Evolutionary conservation across 1,140 invertebrate species (phyloP).

Genomic region (Brachystomella parvula): DNA sequence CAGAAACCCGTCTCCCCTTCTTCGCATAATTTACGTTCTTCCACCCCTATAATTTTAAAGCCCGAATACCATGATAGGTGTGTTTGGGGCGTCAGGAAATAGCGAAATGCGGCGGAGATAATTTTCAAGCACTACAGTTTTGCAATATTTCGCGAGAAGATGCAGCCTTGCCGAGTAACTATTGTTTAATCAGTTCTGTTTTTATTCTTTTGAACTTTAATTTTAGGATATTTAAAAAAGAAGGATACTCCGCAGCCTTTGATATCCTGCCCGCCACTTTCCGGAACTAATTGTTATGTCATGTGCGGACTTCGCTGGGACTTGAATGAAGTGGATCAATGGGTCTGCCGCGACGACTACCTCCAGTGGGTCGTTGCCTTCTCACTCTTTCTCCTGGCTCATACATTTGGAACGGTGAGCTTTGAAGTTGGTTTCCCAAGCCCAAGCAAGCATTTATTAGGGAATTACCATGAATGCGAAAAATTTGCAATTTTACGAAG

Average conservation of each 20-base stretch:
- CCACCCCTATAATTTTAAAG: neutral
- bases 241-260: slow-evolving; percentile 12
- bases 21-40: neutral
- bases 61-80: neutral
- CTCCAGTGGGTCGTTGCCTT: slow-evolving; percentile 32
- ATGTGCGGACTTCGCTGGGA: slow-evolving; percentile 32
- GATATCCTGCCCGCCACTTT: slow-evolving; percentile 33
- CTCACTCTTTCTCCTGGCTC: slow-evolving; percentile 27
- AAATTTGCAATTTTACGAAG: too few relatives aligned
- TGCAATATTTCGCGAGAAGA: neutral
- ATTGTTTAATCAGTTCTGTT: neutral
- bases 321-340: slow-evolving; percentile 21
- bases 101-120: neutral
- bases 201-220: slow-evolving; percentile 4
- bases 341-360: slow-evolving; percentile 29
- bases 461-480: too few relatives aligned
- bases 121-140: neutral
- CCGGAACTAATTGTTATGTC: slow-evolving; percentile 24
- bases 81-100: neutral
- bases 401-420: slow-evolving; percentile 33
- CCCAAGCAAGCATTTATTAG: neutral
- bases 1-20: neutral
- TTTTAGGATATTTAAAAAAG: slow-evolving; percentile 24
- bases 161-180: neutral
- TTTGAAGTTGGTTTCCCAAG: neutral